phyloP scores from a whole-genome alignment of 2,888 invertebrate species.

The Drosophila ustulata region DNA sequence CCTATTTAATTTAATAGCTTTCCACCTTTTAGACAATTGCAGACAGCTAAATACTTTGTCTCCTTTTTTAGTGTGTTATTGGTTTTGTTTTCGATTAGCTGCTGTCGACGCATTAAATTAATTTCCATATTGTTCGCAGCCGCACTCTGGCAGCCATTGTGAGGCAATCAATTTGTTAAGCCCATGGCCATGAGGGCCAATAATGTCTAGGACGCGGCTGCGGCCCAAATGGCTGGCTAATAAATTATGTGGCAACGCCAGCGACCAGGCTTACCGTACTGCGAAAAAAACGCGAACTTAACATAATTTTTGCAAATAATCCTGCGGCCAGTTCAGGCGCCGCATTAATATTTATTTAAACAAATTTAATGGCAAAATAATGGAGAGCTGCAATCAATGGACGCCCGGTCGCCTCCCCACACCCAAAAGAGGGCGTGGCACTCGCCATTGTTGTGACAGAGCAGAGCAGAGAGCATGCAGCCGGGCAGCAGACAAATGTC shows the following conservation, averaged over 20 bases:
- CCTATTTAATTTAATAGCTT: not conserved
- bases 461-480: conserved; percentile 20
- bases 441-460: conserved; percentile 58
- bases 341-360: conserved; percentile 78
- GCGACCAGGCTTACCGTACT: conserved; percentile 46
- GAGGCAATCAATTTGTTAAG: conserved; percentile 70
- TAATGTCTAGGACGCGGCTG: conserved; percentile 40
- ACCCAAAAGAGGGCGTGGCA: conserved; percentile 12
- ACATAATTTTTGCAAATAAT: conserved; percentile 77
- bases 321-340: conserved; percentile 61
- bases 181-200: conserved; percentile 59
- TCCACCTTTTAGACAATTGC: conserved; percentile 6
- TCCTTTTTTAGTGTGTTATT: not conserved
- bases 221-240: conserved; percentile 50
- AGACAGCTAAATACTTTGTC: conserved; percentile 1
- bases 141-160: not conserved
- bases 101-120: conserved; percentile 38
- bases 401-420: not conserved
- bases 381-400: conserved; percentile 38
- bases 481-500: conserved; percentile 67
- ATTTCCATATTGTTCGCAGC: conserved; percentile 30
- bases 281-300: conserved; percentile 53
- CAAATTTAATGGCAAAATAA: conserved; percentile 76
- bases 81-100: conserved; percentile 21
- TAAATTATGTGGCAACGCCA: conserved; percentile 67